These are phyloP conservation scores for Parnassius apollo DNA, from an alignment of 2,888 invertebrate genomes.

Conservation along the genomic window DNA sequence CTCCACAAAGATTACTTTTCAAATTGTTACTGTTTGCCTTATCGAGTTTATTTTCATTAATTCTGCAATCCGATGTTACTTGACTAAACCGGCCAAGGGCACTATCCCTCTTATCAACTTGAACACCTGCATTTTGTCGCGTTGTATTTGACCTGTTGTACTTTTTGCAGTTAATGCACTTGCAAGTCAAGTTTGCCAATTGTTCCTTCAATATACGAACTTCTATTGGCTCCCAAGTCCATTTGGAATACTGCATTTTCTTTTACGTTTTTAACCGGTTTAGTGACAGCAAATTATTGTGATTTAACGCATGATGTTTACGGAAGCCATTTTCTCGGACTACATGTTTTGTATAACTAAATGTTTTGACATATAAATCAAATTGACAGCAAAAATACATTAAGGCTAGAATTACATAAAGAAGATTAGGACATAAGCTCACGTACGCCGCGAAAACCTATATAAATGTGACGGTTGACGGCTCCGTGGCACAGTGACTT, in stretches of 20 bases:
- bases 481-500: too few relatives aligned
- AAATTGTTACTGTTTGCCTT: constrained; percentile 26
- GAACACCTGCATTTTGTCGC: constrained; percentile 37
- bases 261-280: constrained; percentile 27
- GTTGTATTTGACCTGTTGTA: constrained; percentile 19
- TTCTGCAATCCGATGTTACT: constrained; percentile 23
- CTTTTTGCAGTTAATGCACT: constrained; percentile 41
- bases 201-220: constrained; percentile 50
- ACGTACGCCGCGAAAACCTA: too few relatives aligned
- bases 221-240: constrained; percentile 45
- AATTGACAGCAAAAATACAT: too few relatives aligned
- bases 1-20: constrained; percentile 28
- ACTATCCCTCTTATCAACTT: constrained; percentile 32
- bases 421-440: too few relatives aligned
- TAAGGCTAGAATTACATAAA: too few relatives aligned
- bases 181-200: constrained; percentile 51
- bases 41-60: constrained; percentile 4
- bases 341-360: constrained; percentile 11
- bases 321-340: neutral
- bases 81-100: constrained; percentile 34
- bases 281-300: constrained; percentile 13
- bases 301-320: neutral
- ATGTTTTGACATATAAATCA: too few relatives aligned
- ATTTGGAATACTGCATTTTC: constrained; percentile 23
- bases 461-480: too few relatives aligned